Evolutionary conservation across 2,888 invertebrate species (phyloP).

Genomic region (Melanostoma scalare): DNA sequence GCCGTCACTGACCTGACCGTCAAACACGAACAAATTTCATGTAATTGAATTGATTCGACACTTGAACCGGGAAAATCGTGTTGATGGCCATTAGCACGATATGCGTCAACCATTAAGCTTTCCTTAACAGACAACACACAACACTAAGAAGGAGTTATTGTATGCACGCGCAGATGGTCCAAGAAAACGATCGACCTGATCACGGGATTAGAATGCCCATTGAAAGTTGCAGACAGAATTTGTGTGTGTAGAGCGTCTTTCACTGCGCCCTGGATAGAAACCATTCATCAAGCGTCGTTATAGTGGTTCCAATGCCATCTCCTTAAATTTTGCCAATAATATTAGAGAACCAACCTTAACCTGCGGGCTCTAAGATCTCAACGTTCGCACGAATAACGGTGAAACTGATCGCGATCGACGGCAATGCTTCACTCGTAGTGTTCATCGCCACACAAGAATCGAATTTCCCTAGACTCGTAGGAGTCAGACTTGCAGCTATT

Average conservation of each 20-base stretch:
- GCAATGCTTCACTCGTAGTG: neutral
- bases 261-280: conserved; percentile 29
- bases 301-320: conserved; percentile 49
- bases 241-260: conserved; percentile 38
- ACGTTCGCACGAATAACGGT: conserved; percentile 36
- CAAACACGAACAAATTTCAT: conserved; percentile 57
- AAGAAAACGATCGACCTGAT: conserved; percentile 8
- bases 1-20: conserved; percentile 50
- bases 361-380: conserved; percentile 23
- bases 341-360: conserved; percentile 37
- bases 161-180: conserved; percentile 13
- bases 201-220: conserved; percentile 27
- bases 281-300: conserved; percentile 47
- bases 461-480: conserved; percentile 47
- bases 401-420: conserved; percentile 9
- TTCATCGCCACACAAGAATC: conserved; percentile 1
- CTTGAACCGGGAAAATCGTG: conserved; percentile 68
- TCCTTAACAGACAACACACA: conserved; percentile 32
- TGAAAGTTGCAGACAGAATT: conserved; percentile 34
- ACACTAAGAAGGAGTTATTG: neutral
- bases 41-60: conserved; percentile 68
- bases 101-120: conserved; percentile 60
- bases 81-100: conserved; percentile 67
- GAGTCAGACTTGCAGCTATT: conserved; percentile 31
- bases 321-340: conserved; percentile 51